These are phyloP conservation scores for Bimastos eiseni DNA, from an alignment of 2,888 invertebrate genomes.

Conservation along the genomic window DNA sequence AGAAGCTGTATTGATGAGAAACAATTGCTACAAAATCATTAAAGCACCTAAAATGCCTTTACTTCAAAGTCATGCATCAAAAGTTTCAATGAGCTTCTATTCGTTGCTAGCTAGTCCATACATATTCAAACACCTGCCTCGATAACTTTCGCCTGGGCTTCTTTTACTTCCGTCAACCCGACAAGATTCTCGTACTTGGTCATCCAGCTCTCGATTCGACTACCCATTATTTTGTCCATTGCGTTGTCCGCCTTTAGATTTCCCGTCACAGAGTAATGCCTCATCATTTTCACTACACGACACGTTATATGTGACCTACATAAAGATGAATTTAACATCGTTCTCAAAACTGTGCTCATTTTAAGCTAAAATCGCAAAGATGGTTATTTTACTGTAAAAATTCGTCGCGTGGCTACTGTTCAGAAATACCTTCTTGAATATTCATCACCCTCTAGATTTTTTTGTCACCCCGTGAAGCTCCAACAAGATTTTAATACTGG, in stretches of 20 bases:
- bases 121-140: conserved; percentile 62
- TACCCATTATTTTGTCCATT: conserved; percentile 37
- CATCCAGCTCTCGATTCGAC: conserved; percentile 45
- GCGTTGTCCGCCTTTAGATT: conserved; percentile 37
- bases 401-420: background rate
- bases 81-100: background rate
- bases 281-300: background rate
- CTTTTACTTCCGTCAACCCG: conserved; percentile 77
- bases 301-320: too few species aligned
- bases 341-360: background rate
- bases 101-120: background rate
- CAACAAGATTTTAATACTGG: too few species aligned
- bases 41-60: too few species aligned
- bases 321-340: background rate
- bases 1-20: too few species aligned
- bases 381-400: background rate
- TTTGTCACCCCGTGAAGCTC: too few species aligned
- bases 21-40: too few species aligned
- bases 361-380: background rate
- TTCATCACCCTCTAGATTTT: too few species aligned
- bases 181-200: conserved; percentile 73
- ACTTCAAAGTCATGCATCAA: background rate
- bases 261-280: conserved; percentile 36
- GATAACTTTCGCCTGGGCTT: conserved; percentile 75
- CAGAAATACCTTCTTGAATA: background rate